Conservation (phyloP, 2,113 vertebrate species). For the Nycticorax nycticorax region DNA sequence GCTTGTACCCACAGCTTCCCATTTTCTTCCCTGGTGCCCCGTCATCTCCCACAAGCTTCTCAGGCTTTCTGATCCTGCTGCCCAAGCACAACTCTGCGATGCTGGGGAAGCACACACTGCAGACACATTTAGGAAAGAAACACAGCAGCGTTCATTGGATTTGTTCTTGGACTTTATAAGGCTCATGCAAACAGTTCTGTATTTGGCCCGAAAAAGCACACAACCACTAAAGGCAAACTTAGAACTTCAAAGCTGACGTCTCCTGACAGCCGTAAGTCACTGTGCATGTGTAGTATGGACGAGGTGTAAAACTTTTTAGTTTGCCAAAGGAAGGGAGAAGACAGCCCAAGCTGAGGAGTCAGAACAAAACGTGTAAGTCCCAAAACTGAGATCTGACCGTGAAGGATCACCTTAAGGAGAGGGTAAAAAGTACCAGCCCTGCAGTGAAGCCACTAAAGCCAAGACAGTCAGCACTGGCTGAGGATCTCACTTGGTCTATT, state of each 20-base stretch:
- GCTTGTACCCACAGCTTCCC: not conserved
- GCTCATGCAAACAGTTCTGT: not conserved
- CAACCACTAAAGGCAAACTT: not conserved
- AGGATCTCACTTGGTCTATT: not conserved
- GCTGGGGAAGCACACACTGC: not conserved
- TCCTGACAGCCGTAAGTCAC: not conserved
- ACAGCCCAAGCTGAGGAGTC: not conserved
- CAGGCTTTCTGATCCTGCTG: not conserved
- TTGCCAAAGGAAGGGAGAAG: not conserved
- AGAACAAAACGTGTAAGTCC: not conserved
- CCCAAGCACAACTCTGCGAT: not conserved
- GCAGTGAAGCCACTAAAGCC: not conserved
- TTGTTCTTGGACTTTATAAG: not conserved
- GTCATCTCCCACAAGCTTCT: not conserved
- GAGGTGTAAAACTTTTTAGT: not conserved
- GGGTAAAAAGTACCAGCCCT: not conserved
- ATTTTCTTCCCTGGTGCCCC: not conserved
- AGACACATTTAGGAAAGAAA: not conserved
- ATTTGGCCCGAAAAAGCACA: not conserved
- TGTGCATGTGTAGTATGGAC: rapidly evolving
- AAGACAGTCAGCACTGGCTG: not conserved
- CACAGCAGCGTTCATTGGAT: not conserved
- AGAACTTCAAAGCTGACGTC: not conserved
- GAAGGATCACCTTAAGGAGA: not conserved
- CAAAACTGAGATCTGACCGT: not conserved